phyloP scores from a whole-genome alignment of 1,140 invertebrate species.

The Bombus pyrosoma region DNA sequence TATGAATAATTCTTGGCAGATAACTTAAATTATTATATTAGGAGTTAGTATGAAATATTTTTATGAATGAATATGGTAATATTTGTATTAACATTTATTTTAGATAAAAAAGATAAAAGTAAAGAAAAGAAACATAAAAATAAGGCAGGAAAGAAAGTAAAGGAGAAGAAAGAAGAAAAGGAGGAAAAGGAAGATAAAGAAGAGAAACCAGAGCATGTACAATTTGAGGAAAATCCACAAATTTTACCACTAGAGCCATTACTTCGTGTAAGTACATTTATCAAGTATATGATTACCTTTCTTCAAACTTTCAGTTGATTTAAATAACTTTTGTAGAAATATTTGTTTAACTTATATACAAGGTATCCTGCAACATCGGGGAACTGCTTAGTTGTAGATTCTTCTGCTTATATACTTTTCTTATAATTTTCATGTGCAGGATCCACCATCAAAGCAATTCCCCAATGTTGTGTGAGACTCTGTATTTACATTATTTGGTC shows the following conservation, averaged over 20 bases:
- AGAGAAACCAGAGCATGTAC: slow-evolving; percentile 77
- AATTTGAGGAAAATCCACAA: slow-evolving; percentile 78
- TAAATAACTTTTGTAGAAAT: not conserved
- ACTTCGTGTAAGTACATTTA: slow-evolving; percentile 63
- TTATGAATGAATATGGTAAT: not conserved
- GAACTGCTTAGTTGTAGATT: too few species aligned
- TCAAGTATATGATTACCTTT: slow-evolving; percentile 12
- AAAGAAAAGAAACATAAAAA: slow-evolving; percentile 83
- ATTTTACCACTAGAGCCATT: slow-evolving; percentile 73
- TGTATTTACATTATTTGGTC: not conserved
- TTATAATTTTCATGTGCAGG: too few species aligned
- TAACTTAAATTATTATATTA: not conserved
- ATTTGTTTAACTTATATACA: not conserved
- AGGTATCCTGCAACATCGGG: too few species aligned
- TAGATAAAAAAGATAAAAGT: slow-evolving; percentile 82
- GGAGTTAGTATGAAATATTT: not conserved
- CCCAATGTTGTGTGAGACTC: too few species aligned
- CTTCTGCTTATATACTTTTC: too few species aligned
- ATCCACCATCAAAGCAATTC: too few species aligned
- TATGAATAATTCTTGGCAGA: too few species aligned
- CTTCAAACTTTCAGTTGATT: not conserved
- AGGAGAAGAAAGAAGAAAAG: slow-evolving; percentile 84
- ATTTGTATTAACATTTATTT: slow-evolving; percentile 14
- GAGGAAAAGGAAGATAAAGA: slow-evolving; percentile 80
- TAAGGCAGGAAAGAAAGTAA: slow-evolving; percentile 84